Conservation (phyloP, 2,888 invertebrate species). For the Catocala sponsa region DNA sequence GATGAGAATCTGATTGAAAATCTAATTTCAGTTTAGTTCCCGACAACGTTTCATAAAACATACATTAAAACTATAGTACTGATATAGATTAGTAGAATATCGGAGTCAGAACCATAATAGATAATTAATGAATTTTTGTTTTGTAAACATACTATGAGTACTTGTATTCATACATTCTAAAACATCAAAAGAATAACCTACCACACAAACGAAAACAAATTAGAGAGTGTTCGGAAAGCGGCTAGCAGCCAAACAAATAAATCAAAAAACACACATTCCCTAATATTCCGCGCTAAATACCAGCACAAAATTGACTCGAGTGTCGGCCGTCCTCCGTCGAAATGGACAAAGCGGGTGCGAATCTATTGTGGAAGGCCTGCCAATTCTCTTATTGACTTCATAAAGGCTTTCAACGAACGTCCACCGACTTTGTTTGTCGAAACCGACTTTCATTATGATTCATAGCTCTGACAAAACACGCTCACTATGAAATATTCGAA, state of each 20-base stretch:
- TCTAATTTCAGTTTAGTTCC: no score
- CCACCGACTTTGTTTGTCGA: conserved; percentile 27
- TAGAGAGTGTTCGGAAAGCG: neutral
- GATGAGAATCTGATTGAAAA: no score
- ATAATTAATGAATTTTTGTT: no score
- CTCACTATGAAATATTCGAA: neutral
- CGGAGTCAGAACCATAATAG: no score
- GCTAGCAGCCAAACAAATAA: conserved; percentile 11
- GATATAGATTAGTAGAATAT: no score
- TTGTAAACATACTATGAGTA: no score
- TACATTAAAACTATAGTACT: no score
- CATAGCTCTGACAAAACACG: conserved; percentile 1
- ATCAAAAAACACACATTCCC: conserved; percentile 17
- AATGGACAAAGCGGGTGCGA: conserved; percentile 37
- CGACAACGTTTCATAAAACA: no score
- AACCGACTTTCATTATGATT: conserved; percentile 20
- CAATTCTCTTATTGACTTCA: conserved; percentile 44
- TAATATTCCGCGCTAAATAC: conserved; percentile 28
- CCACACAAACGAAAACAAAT: conserved; percentile 2
- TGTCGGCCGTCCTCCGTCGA: conserved; percentile 20
- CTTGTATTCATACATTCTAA: no score
- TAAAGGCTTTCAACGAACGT: conserved; percentile 26
- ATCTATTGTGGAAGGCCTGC: conserved; percentile 37
- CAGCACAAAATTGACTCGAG: conserved; percentile 32
- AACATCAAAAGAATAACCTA: no score